phyloP scores from a whole-genome alignment of 1,140 invertebrate species.

The Argopecten irradians region DNA sequence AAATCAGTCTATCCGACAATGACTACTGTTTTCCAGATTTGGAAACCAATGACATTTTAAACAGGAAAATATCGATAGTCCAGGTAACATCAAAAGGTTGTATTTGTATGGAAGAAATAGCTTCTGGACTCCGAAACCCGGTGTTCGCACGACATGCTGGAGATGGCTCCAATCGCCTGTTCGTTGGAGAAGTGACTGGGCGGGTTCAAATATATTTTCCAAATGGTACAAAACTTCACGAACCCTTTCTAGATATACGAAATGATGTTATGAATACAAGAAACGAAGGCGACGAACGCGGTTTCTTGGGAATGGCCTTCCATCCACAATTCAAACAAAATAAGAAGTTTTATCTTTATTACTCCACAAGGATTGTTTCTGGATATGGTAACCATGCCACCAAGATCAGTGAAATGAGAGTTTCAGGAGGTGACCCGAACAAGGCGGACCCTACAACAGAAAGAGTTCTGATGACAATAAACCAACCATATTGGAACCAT shows the following conservation, averaged over 20 bases:
- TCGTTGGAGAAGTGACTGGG: constrained; percentile 71
- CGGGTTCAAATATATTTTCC: constrained; percentile 63
- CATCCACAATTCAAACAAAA: constrained; percentile 70
- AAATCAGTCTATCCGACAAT: constrained; percentile 57
- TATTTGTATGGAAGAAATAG: constrained; percentile 68
- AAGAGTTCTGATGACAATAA: constrained; percentile 66
- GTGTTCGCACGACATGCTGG: constrained; percentile 65
- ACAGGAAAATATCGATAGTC: constrained; percentile 52
- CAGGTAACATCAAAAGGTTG: constrained; percentile 64
- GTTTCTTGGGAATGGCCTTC: constrained; percentile 71
- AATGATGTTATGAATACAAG: constrained; percentile 45
- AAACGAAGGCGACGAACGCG: constrained; percentile 67
- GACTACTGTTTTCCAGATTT: constrained; percentile 75
- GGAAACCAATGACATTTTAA: constrained; percentile 56
- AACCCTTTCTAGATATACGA: constrained; percentile 63
- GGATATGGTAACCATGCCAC: constrained; percentile 51
- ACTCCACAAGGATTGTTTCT: constrained; percentile 48
- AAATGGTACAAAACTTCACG: constrained; percentile 53
- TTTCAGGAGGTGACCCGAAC: constrained; percentile 55
- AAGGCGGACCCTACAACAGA: constrained; percentile 58
- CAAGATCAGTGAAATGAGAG: constrained; percentile 70
- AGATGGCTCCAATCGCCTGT: constrained; percentile 67
- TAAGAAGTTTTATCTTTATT: constrained; percentile 71
- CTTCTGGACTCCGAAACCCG: constrained; percentile 60
- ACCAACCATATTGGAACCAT: constrained; percentile 72